phyloP scores from a whole-genome alignment of 2,113 vertebrate genomes.

The Callionymus lyra region DNA sequence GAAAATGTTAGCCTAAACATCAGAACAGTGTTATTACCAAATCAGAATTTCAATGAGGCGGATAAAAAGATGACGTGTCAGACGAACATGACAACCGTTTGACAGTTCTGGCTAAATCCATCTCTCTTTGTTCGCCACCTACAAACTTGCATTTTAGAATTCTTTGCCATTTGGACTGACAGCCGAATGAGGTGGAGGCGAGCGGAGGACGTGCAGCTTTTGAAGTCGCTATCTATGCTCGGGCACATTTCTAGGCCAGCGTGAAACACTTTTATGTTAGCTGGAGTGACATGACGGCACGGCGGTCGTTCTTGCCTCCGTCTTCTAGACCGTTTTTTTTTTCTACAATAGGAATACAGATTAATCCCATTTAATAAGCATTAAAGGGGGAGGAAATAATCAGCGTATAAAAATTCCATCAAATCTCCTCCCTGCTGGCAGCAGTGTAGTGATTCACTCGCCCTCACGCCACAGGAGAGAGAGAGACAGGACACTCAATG shows the following conservation, averaged over 20 bases:
- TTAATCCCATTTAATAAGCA: constrained; percentile 87
- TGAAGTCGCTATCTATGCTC: constrained; percentile 72
- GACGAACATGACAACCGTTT: constrained; percentile 15
- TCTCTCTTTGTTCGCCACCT: constrained; percentile 36
- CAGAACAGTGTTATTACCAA: no score
- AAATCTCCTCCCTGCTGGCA: constrained; percentile 67
- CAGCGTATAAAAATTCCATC: constrained; percentile 78
- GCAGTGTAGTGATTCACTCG: constrained; percentile 62
- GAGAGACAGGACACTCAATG: constrained; percentile 37
- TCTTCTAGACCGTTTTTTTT: constrained; percentile 73
- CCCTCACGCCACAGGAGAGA: constrained; percentile 47
- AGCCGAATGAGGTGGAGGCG: constrained; percentile 22
- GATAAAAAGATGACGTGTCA: neutral
- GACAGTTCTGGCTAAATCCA: constrained; percentile 19
- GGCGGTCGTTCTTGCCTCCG: constrained; percentile 54
- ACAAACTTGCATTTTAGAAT: constrained; percentile 32
- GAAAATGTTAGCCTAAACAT: no score
- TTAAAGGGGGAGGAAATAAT: constrained; percentile 73
- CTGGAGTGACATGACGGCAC: constrained; percentile 43
- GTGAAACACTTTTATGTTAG: constrained; percentile 76
- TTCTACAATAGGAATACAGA: constrained; percentile 74
- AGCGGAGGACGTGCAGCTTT: constrained; percentile 29
- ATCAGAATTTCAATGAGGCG: no score
- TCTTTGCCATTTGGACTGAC: constrained; percentile 28
- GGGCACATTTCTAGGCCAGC: constrained; percentile 74